Evolutionary conservation across 1,140 invertebrate species (phyloP).

Genomic region (Drosophila novamexicana): DNA sequence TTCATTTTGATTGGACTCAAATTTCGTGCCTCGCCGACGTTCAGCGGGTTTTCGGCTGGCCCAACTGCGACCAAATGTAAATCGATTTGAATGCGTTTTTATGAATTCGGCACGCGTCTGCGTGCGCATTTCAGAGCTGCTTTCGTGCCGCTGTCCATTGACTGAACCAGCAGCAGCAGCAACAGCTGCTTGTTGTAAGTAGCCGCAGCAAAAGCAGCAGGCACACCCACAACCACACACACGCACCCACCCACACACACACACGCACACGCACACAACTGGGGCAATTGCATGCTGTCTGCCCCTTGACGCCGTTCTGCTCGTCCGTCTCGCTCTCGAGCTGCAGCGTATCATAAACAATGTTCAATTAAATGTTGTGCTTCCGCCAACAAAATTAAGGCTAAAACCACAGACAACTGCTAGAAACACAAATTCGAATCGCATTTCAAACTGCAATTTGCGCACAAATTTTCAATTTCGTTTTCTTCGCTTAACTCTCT

Average conservation of each 20-base stretch:
- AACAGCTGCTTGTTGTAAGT: slow-evolving; percentile 9
- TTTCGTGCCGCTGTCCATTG: slow-evolving; percentile 10
- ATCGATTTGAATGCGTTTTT: slow-evolving; percentile 77
- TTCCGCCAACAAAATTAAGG: slow-evolving; percentile 28
- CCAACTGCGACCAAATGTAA: slow-evolving; percentile 73
- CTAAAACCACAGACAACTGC: not conserved
- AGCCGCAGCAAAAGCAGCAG: slow-evolving; percentile 5
- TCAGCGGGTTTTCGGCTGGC: slow-evolving; percentile 43
- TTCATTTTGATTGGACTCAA: slow-evolving; percentile 67
- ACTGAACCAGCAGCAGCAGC: slow-evolving; percentile 4
- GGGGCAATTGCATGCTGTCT: not conserved
- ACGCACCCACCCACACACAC: slow-evolving; percentile 18
- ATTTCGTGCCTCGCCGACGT: slow-evolving; percentile 62
- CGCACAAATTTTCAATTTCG: no score
- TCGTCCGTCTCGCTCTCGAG: not conserved
- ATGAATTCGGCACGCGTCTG: slow-evolving; percentile 80
- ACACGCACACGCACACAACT: slow-evolving; percentile 1
- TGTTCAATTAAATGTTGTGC: slow-evolving; percentile 32
- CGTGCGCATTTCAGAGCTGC: slow-evolving; percentile 69
- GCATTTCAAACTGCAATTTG: no score
- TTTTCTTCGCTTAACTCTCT: no score
- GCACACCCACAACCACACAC: slow-evolving; percentile 41
- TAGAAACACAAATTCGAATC: not conserved
- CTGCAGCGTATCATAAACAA: slow-evolving; percentile 52
- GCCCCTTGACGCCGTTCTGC: not conserved